Conservation (phyloP, 2,888 invertebrate species). For the Congeria kusceri region DNA sequence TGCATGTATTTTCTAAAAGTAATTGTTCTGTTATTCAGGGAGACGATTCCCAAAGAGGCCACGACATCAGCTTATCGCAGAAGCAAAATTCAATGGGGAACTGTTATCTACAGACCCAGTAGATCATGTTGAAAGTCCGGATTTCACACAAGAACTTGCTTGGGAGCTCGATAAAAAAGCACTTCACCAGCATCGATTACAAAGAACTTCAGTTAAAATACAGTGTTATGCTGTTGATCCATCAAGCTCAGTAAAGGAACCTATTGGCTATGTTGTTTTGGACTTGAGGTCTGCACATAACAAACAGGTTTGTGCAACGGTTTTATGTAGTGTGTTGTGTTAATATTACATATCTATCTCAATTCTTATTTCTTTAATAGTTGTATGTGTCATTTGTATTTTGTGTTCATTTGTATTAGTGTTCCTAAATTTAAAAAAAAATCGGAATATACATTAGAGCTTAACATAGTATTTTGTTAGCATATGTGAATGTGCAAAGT, state of each 20-base stretch:
- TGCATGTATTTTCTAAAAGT: too few species aligned
- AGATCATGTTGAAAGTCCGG: slow-evolving; percentile 83
- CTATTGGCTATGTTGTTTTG: slow-evolving; percentile 85
- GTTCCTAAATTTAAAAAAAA: too few species aligned
- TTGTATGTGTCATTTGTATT: too few species aligned
- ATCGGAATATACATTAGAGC: too few species aligned
- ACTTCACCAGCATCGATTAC: slow-evolving; percentile 85
- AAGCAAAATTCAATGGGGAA: slow-evolving; percentile 86
- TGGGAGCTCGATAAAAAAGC: slow-evolving; percentile 86
- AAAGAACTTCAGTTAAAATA: slow-evolving; percentile 85
- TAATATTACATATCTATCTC: too few species aligned
- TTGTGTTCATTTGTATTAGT: too few species aligned
- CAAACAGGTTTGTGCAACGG: slow-evolving; percentile 74
- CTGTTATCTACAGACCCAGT: slow-evolving; percentile 85
- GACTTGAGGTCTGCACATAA: slow-evolving; percentile 84
- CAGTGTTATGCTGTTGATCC: slow-evolving; percentile 85
- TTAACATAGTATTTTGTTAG: too few species aligned
- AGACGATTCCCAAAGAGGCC: slow-evolving; percentile 85
- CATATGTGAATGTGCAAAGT: too few species aligned
- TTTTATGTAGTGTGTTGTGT: too few species aligned
- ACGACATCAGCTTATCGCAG: slow-evolving; percentile 83
- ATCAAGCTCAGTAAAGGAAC: slow-evolving; percentile 82
- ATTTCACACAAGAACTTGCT: slow-evolving; percentile 86
- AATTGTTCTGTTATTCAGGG: slow-evolving; percentile 81
- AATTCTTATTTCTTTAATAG: too few species aligned